Conservation (phyloP, 2,797 vertebrate genomes). For the Semaprochilodus insignis region DNA sequence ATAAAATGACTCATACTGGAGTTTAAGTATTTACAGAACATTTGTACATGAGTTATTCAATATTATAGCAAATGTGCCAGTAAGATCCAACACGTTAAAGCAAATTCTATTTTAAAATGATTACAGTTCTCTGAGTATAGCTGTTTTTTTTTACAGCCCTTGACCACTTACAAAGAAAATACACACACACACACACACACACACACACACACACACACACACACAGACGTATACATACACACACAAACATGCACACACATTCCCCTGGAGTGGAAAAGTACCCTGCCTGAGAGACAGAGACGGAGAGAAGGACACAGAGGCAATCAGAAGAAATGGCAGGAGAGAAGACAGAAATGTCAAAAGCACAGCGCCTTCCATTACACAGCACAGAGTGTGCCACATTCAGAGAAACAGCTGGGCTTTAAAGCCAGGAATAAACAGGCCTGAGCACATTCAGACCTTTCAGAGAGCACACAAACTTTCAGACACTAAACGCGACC, state of each 20-base stretch:
- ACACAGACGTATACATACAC: conserved; percentile 6
- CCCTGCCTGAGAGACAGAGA: conserved; percentile 55
- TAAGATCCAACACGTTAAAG: conserved; percentile 27
- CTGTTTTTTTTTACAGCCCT: conserved; percentile 55
- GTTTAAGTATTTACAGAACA: conserved; percentile 36
- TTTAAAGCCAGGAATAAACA: conserved; percentile 31
- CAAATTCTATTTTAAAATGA: conserved; percentile 14
- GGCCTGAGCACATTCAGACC: conserved; percentile 39
- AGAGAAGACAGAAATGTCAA: conserved; percentile 50
- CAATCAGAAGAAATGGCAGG: conserved; percentile 52
- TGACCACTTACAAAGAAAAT: conserved; percentile 42
- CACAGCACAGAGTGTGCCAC: conserved; percentile 31
- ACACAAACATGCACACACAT: conserved; percentile 19
- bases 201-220: conserved; percentile 27
- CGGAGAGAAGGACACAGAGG: conserved; percentile 57
- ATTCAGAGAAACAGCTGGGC: conserved; percentile 43
- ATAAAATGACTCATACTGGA: not conserved
- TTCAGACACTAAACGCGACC: conserved; percentile 30
- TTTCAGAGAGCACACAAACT: conserved; percentile 14
- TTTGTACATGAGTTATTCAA: conserved; percentile 39
- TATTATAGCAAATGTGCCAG: conserved; percentile 34
- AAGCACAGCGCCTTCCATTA: conserved; percentile 52
- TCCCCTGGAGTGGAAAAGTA: conserved; percentile 53
- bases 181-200: conserved; percentile 23
- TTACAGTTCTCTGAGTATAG: conserved; percentile 48